These are phyloP conservation scores for Pollachius pollachius DNA, from an alignment of 2,113 vertebrate genomes.

Conservation along the genomic window DNA sequence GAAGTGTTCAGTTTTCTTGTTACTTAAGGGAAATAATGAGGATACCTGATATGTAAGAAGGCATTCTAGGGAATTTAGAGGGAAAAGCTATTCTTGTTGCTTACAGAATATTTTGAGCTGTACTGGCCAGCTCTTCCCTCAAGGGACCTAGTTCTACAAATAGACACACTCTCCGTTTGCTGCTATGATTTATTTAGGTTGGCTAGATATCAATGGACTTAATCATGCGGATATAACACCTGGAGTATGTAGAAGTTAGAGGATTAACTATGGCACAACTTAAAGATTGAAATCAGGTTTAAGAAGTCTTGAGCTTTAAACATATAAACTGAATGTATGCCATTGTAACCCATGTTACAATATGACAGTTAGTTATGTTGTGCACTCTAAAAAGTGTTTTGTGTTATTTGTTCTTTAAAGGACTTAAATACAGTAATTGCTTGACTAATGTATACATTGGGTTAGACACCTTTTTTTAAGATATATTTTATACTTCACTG, in stretches of 20 bases:
- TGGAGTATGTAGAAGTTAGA: background rate
- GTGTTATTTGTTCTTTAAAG: background rate
- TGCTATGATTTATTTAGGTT: slow-evolving; percentile 14
- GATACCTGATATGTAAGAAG: slow-evolving; percentile 4
- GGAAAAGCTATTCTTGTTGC: background rate
- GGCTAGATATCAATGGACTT: slow-evolving; percentile 9
- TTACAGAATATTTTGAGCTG: slow-evolving; percentile 15
- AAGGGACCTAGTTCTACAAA: slow-evolving; percentile 19
- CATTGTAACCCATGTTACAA: background rate
- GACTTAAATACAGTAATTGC: too few species aligned
- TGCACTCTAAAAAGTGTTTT: background rate
- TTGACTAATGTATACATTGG: too few species aligned
- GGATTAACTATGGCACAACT: background rate
- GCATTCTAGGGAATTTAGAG: slow-evolving; percentile 12
- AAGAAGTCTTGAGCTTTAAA: background rate
- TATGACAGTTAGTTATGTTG: background rate
- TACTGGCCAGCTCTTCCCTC: slow-evolving; percentile 26
- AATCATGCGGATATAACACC: background rate
- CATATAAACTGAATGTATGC: background rate
- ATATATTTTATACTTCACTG: too few species aligned
- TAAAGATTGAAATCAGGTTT: too few species aligned
- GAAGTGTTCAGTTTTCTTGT: slow-evolving; percentile 14
- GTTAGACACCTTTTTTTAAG: too few species aligned
- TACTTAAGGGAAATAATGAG: background rate
- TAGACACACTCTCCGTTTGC: slow-evolving; percentile 9